Evolutionary conservation across 2,888 invertebrate genomes (phyloP).

Genomic region (Ophioninae sp.): DNA sequence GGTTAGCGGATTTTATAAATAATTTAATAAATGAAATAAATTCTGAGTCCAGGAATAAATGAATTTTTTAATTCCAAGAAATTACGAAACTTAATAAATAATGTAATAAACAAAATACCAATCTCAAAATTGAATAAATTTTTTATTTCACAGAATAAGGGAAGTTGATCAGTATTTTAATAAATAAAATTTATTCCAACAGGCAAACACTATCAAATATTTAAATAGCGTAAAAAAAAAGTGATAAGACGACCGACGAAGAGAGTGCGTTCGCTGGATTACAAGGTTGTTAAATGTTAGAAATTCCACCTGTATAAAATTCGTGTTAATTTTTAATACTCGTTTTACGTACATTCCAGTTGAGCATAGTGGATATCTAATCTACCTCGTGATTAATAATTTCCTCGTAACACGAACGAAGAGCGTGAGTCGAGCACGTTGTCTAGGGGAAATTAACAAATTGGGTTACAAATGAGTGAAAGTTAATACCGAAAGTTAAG

Average conservation of each 20-base stretch:
- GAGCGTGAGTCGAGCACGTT: slow-evolving; percentile 38
- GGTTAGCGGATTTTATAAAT: neutral
- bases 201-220: neutral
- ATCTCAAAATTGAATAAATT: neutral
- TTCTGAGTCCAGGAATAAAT: neutral
- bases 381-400: slow-evolving; percentile 44
- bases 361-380: slow-evolving; percentile 35
- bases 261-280: slow-evolving; percentile 15
- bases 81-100: no score
- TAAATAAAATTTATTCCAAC: neutral
- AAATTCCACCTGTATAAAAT: neutral
- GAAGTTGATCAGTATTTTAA: neutral
- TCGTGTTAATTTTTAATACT: slow-evolving; percentile 10
- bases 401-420: slow-evolving; percentile 28
- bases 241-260: slow-evolving; percentile 16
- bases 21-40: slow-evolving; percentile 5
- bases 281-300: neutral
- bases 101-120: no score
- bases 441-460: slow-evolving; percentile 38
- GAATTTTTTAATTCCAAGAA: neutral
- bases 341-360: slow-evolving; percentile 31
- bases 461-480: slow-evolving; percentile 58
- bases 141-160: neutral
- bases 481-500: slow-evolving; percentile 28
- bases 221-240: neutral